Percentiles rank a stretch among this genome's conserved stretches.
Conservation (phyloP, 2,797 vertebrate genomes). For the Intellagama lesueurii region DNA sequence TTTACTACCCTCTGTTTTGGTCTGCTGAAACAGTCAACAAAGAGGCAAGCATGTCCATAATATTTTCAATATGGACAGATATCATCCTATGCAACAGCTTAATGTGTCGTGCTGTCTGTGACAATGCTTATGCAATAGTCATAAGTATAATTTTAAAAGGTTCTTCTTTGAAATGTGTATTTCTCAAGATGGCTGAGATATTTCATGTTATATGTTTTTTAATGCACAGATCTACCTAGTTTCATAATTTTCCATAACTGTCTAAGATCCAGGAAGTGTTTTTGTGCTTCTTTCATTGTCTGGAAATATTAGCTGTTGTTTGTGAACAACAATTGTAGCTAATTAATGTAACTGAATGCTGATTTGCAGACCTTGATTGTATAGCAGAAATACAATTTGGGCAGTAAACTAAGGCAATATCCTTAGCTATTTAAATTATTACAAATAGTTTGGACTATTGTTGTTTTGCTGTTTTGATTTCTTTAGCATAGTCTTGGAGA, state of each 20-base stretch:
- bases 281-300: neutral
- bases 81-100: neutral
- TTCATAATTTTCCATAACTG: conserved; percentile 32
- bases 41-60: neutral
- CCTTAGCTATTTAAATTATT: neutral
- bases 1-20: too few relatives aligned
- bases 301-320: conserved; percentile 14
- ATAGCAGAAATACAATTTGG: conserved; percentile 1
- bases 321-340: neutral
- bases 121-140: neutral
- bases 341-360: neutral
- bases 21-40: neutral
- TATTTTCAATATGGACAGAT: neutral
- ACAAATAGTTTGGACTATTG: conserved; percentile 10
- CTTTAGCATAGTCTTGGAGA: conserved; percentile 20
- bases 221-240: neutral
- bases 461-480: conserved; percentile 7
- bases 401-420: neutral
- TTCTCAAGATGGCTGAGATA: conserved; percentile 9
- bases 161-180: neutral
- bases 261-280: conserved; percentile 25
- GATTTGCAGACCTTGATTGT: neutral
- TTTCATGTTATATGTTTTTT: conserved; percentile 35
- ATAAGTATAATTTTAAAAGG: conserved; percentile 3
- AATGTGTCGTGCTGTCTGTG: neutral